Evolutionary conservation across 2,113 vertebrate species (phyloP), one percentile per base, ranked within the genome.

Genomic region (Percina caprodes): DNA sequence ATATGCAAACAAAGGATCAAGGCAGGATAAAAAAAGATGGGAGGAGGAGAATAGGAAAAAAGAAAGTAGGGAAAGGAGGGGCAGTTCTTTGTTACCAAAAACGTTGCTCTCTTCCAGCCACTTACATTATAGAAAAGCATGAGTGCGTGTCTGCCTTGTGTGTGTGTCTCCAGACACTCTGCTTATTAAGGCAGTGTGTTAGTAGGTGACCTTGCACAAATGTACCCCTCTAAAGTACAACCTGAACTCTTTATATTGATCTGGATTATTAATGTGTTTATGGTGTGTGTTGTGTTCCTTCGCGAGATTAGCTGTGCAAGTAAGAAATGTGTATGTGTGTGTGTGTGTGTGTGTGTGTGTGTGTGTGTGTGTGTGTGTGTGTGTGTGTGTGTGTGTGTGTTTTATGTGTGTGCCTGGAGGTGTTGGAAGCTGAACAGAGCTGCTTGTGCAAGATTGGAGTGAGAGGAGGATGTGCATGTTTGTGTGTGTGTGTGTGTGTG

Each of bases 141-240:
- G 74, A 65, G 73, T 82, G 84, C 82, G 0, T 56, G 46, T 78
- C 42, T 82, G 79, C 23, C 14, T 75, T 77, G 46, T 42, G 46
- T 72, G 74, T 70, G 58, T 62, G 30, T 73, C 56, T 83, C 70
- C 74, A 65, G 79, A 82, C 84, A 60, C 74, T 72, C 73, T 39
- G 70, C 68, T 82, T 85, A 88, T 83, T 78, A 79, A 91, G 89
- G 86, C 89, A 89, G 81, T 79, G 86, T 90, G 88, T 92, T 70
- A 92, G 83, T 90, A 65, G 87, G 87, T 91, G 84, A 89, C 92
- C 89, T 93, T 89, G 82, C 0, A 7, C 82, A 83, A 87, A 90
- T 84, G 58, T 86, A 85, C 80, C 18, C 24, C 19, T 49, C 59
- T 67, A 46, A 76, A 69, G 49, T 18, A 10, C 46, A 23, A 26